These are phyloP conservation scores for Taenioides sp. DNA, from an alignment of 2,797 vertebrate genomes.

Conservation along the genomic window DNA sequence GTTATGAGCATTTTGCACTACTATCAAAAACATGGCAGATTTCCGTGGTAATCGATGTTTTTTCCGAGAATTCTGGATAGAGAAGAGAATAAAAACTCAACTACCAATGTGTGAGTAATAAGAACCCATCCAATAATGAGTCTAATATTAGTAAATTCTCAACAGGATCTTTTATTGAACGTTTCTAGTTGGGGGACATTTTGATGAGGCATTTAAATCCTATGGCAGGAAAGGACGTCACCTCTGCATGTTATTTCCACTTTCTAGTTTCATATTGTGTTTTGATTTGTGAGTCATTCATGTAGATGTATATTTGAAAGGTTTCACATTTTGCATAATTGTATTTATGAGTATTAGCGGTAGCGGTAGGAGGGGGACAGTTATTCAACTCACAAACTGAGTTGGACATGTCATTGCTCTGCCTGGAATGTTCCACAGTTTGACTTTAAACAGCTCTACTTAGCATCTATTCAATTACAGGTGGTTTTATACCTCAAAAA, in stretches of 20 bases:
- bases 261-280: constrained; percentile 16
- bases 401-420: too few species aligned
- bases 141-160: not conserved
- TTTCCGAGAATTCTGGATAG: too few species aligned
- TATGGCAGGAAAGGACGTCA: constrained; percentile 28
- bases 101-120: not conserved
- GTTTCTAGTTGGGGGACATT: not conserved
- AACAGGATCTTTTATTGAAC: too few species aligned
- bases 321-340: constrained; percentile 18
- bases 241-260: constrained; percentile 2
- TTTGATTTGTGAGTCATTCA: constrained; percentile 24
- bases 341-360: constrained; percentile 4
- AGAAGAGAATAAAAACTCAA: not conserved
- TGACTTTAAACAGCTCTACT: too few species aligned
- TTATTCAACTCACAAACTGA: constrained; percentile 19
- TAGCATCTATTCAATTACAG: too few species aligned
- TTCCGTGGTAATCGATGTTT: not conserved
- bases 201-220: not conserved
- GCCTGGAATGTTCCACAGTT: too few species aligned
- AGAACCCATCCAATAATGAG: not conserved
- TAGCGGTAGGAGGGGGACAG: constrained; percentile 5
- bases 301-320: constrained; percentile 14
- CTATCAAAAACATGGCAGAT: too few species aligned
- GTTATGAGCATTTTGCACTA: too few species aligned
- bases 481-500: too few species aligned